These are phyloP conservation scores for Hydriomena furcata DNA, from an alignment of 2,888 invertebrate genomes.

Conservation along the genomic window DNA sequence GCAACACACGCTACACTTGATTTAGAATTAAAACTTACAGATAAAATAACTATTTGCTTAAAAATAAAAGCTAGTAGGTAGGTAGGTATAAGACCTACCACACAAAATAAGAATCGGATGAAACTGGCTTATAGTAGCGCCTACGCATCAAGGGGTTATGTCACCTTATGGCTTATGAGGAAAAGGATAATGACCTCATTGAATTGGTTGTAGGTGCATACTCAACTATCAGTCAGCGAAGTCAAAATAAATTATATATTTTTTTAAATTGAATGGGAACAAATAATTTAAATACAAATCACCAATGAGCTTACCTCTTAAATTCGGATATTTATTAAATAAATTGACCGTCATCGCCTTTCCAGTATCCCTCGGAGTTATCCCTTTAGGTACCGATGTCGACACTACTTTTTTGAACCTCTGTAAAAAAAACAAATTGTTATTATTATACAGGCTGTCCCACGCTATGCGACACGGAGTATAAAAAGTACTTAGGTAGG, in stretches of 20 bases:
- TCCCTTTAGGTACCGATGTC: slow-evolving; percentile 52
- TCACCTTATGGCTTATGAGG: slow-evolving; percentile 11
- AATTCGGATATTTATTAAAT: slow-evolving; percentile 57
- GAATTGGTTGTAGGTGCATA: too few species aligned
- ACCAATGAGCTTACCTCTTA: slow-evolving; percentile 50
- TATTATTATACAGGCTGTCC: not conserved
- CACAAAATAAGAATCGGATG: too few species aligned
- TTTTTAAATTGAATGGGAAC: too few species aligned
- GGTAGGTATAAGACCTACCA: too few species aligned
- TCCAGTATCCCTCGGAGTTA: slow-evolving; percentile 59
- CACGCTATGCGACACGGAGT: too few species aligned
- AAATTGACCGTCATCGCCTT: slow-evolving; percentile 59
- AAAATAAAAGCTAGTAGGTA: too few species aligned
- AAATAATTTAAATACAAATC: slow-evolving; percentile 7
- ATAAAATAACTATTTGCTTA: too few species aligned
- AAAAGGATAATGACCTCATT: slow-evolving; percentile 28
- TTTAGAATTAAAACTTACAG: too few species aligned
- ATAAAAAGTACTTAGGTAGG: too few species aligned
- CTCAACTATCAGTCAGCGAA: too few species aligned
- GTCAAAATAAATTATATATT: too few species aligned
- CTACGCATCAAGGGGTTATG: slow-evolving; percentile 6
- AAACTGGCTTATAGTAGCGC: not conserved
- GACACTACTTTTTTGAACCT: slow-evolving; percentile 58
- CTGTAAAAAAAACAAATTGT: slow-evolving; percentile 45
- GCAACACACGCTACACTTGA: too few species aligned